Base-by-base conservation (phyloP, 53 echinoderm and acorn worm species). In the Paelopatides confundens region DNA sequence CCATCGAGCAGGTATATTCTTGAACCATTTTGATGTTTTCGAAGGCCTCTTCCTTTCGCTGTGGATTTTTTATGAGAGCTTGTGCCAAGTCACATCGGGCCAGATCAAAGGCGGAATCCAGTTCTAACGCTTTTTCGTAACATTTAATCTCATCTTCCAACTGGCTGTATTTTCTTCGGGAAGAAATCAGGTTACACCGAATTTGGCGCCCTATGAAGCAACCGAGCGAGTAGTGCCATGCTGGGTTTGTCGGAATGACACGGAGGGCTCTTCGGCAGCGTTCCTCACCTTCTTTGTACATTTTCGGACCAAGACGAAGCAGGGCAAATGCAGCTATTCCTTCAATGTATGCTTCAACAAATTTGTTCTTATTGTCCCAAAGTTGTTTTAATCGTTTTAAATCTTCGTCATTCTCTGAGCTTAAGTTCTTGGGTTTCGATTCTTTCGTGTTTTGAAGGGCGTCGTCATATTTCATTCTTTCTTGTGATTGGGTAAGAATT, bases 71-170 rank as follows among this genome's bases (percentile, higher is more conserved):
- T 5, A 36, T 34, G 10, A 69, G 69, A 34, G 36, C 34, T 35
- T 35, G 69, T 9, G 69, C 69, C 36, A 69, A 4, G 69, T 69
- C 69, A 21, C 69, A 69, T 2, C 69, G 69, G 10, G 69, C 69
- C 6, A 69, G 33, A 69, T 69, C 69, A 15, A 35, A 35, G 9
- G 30, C 69, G 2, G 69, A 34, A 33, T 69, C 34, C 34, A 69
- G 31, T 10, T 69, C 31, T 36, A 69, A 32, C 1, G 69, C 69
- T 69, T 33, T 69, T 34, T 36, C 34, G 35, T n/a, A n/a, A n/a
- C n/a, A n/a, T n/a, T n/a, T n/a, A n/a, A n/a, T n/a, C n/a, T n/a
- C n/a, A n/a, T n/a, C 69, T 21, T 69, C 69, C 31, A 69, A 31
- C 10, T 69, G 34, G 33, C 15, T 34, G 37, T 69, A 69, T 17